Evolutionary conservation across 1,140 invertebrate species (phyloP), one percentile per base, ranked within the genome.

Genomic region (Caerostris extrusa): DNA sequence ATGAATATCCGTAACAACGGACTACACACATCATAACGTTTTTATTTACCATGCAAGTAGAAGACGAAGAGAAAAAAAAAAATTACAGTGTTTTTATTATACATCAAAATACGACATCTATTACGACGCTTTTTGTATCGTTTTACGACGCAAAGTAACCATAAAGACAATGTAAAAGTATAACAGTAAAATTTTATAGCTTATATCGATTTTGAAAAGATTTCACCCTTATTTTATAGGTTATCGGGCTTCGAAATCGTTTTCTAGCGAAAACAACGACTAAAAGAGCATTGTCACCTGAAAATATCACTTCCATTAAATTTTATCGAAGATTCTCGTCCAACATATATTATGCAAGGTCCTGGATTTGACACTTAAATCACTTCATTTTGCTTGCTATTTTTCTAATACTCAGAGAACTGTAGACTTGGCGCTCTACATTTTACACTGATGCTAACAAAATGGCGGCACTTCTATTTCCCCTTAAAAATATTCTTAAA

Each of bases 151-250:
- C 69, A 89, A 89, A 89, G 87, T 69, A 55, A 87, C 87, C 64
- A 89, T 89, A 89, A 69, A 89, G 87, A 89, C 87, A 89, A 89
- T 89, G 87, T 89, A 89, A 89, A 87, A 55, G 61, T 89, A 89
- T 69, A 89, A 89, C 67, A 77, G 61, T 90, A 90, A 90, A 90
- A 90, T 56, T 90, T 90, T 90, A 90, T 81, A 90, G 89, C 89
- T 58, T 61, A 58, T 58, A 77, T 58, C 89, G 89, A 81, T 77
- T 50, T 7, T 12, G 64, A 77, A 90, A 61, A 89, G 87, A 89
- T 89, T 89, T 89, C 61, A 55, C 61, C 64, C 89, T 61, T 57
- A 90, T 90, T 90, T 90, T 90, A 90, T 90, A 90, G 89, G 89
- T 90, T 90, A 90, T 90, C 69, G 55, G 55, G 87, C 67, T 60